Evolutionary conservation across 2,113 vertebrate species (phyloP), one percentile per base, ranked within the genome.

Genomic region (Xiphorhynchus elegans): DNA sequence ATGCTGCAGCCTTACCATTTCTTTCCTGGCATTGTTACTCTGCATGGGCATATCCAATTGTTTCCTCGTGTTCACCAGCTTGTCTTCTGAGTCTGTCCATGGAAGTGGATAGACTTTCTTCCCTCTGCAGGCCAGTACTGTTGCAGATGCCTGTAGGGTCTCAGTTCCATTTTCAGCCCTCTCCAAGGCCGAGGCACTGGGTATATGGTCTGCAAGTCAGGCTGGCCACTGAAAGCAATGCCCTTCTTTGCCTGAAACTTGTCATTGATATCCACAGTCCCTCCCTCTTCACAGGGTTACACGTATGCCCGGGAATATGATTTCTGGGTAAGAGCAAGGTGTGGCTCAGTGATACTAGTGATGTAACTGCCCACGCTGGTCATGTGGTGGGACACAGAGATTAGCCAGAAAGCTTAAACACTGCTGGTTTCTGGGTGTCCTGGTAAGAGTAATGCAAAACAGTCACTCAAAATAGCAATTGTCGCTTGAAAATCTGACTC

Each of bases 401-500:
- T 33, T 39, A 82, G 56, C 47, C 81, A 73, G 28, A 62, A 87
- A 83, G 28, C 55, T 90, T 83, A 15, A 55, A 63, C 28, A 42
- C n/a, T 1, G 3, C 14, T 56, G 73, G 52, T 75, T 96, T 80
- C 84, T 44, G 69, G 24, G 17, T 63, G 47, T 90, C 85, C 85
- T 67, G 40, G 7, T 76, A 73, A 93, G 67, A 2, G 4, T 55
- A 88, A 79, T 59, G 68, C 39, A 74, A 87, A 93, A 56, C 52
- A 95, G 60, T 31, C 52, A 35, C 94, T 94, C 75, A 80, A 33
- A 95, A 95, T 93, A 97, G 84, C 66, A 86, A 69, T 15, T 42
- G 33, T 58, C 52, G 56, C 79, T 96, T 87, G 75, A 91, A 87
- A 88, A 39, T 23, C 47, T 87, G 81, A 91, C 81, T 96, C 67